These are phyloP conservation scores for Coelogynopora nodosa DNA, from an alignment of 2,888 invertebrate genomes.

Conservation along the genomic window DNA sequence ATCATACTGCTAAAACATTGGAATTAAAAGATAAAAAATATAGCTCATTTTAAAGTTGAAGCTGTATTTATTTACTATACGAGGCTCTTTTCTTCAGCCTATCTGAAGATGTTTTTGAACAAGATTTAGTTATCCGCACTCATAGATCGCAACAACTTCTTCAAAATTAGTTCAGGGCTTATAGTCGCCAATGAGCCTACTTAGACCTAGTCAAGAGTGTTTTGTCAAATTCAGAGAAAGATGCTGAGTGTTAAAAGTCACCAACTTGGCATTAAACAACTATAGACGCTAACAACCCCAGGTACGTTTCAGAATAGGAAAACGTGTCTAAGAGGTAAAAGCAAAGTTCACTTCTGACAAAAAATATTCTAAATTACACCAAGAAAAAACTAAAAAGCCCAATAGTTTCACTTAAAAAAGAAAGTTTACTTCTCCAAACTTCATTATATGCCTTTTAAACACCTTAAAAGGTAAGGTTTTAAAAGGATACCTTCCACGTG, in stretches of 20 bases:
- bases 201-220: neutral
- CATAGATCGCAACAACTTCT: neutral
- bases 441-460: too few species aligned
- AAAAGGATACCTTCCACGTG: too few species aligned
- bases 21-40: neutral
- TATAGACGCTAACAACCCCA: neutral
- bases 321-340: neutral
- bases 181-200: neutral
- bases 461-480: too few species aligned
- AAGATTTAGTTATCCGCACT: too few species aligned
- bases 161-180: neutral
- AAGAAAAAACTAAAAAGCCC: too few species aligned
- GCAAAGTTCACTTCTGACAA: neutral
- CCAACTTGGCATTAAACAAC: neutral
- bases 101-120: neutral
- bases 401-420: too few species aligned
- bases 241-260: neutral
- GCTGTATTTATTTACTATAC: neutral
- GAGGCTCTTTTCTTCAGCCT: neutral
- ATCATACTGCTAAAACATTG: too few species aligned
- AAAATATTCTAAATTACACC: too few species aligned
- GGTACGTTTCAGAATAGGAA: neutral
- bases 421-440: too few species aligned
- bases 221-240: too few species aligned
- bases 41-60: too few species aligned